Evolutionary conservation across 2,113 vertebrate genomes (phyloP).

Genomic region (Oncorhynchus mykiss): DNA sequence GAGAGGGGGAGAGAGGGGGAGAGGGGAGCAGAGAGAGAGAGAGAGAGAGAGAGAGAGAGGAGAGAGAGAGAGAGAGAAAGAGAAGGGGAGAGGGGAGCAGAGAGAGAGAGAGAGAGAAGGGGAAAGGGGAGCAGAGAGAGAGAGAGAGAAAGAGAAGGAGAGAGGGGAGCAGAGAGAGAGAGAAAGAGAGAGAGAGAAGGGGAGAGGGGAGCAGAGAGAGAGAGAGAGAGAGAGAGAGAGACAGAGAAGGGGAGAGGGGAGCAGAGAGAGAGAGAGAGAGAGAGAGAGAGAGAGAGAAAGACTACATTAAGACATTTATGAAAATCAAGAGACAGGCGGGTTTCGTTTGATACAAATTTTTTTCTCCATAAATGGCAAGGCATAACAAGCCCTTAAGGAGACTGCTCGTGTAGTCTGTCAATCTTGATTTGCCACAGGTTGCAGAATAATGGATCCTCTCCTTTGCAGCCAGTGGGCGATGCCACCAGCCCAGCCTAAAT

Average conservation of each 20-base stretch:
- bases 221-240: too few species aligned
- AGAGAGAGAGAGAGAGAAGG: background rate
- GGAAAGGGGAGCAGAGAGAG: background rate
- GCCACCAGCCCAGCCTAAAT: background rate
- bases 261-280: background rate
- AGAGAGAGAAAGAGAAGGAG: constrained; percentile 4
- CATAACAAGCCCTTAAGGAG: background rate
- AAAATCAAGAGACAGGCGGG: too few species aligned
- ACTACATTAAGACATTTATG: too few species aligned
- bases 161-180: background rate
- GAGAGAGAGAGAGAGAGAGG: background rate
- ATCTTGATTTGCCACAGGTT: background rate
- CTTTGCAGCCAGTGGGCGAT: background rate
- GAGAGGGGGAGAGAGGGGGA: too few species aligned
- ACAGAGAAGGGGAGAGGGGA: background rate
- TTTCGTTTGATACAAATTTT: background rate
- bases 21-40: too few species aligned
- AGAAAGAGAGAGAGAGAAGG: background rate
- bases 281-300: background rate
- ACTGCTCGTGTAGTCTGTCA: background rate
- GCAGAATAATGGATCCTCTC: background rate
- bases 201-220: too few species aligned
- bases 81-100: background rate
- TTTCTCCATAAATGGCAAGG: background rate
- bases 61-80: background rate